A percentile compares a stretch with the other conserved stretches of the same genome.
Evolutionary conservation across 2,888 invertebrate genomes (phyloP).

Genomic region (Nebria brevicollis): DNA sequence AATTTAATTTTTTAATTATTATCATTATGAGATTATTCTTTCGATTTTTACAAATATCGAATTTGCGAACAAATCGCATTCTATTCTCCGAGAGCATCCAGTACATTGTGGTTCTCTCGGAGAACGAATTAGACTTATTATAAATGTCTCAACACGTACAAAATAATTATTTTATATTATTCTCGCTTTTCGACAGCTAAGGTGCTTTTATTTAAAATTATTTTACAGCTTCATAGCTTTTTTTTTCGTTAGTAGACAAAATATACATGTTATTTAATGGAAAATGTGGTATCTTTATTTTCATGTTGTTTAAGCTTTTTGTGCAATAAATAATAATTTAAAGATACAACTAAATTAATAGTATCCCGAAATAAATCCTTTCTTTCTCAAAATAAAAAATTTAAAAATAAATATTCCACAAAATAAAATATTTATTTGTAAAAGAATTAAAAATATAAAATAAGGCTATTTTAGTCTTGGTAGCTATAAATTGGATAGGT

Average conservation of each 20-base stretch:
- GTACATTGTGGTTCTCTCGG: background rate
- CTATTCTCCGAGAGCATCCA: background rate
- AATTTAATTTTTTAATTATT: background rate
- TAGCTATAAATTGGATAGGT: too few relatives aligned
- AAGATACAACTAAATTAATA: slow-evolving; percentile 1
- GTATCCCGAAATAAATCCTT: background rate
- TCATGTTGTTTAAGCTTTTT: slow-evolving; percentile 47
- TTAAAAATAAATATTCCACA: too few relatives aligned
- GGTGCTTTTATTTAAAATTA: slow-evolving; percentile 44
- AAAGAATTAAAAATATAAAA: too few relatives aligned
- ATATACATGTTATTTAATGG: slow-evolving; percentile 47
- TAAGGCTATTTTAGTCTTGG: too few relatives aligned
- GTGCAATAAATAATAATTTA: slow-evolving; percentile 42
- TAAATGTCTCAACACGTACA: background rate
- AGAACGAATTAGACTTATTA: background rate
- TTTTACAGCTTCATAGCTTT: slow-evolving; percentile 41
- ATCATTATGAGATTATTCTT: slow-evolving; percentile 11
- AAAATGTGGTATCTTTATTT: slow-evolving; percentile 44
- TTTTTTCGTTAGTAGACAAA: slow-evolving; percentile 36
- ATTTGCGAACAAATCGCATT: background rate
- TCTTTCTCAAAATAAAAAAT: too few relatives aligned
- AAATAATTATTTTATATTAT: slow-evolving; percentile 5
- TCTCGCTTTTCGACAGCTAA: slow-evolving; percentile 43
- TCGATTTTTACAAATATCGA: background rate
- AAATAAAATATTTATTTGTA: too few relatives aligned